Evolutionary conservation across 1,140 invertebrate species (phyloP).

Genomic region (Prorops nasuta): DNA sequence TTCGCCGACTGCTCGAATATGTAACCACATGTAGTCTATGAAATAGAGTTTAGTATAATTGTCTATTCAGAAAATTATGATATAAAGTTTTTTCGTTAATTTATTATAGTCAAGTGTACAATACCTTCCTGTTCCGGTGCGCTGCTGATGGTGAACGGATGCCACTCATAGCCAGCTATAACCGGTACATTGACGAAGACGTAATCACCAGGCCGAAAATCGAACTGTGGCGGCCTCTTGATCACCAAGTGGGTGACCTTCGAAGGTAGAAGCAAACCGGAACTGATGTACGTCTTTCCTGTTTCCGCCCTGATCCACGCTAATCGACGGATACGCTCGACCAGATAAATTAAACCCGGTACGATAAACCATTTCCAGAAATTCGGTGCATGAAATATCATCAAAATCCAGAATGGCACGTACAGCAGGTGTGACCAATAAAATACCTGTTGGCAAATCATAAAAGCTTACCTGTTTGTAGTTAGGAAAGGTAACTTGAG

Average conservation of each 20-base stretch:
- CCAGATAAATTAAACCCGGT: slow-evolving; percentile 76
- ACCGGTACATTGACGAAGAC: slow-evolving; percentile 90
- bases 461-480: too few species aligned
- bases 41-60: slow-evolving; percentile 12
- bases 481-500: too few species aligned
- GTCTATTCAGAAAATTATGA: background rate
- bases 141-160: slow-evolving; percentile 95
- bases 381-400: slow-evolving; percentile 85
- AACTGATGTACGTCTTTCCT: slow-evolving; percentile 82
- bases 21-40: slow-evolving; percentile 88
- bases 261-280: slow-evolving; percentile 80
- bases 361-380: slow-evolving; percentile 95
- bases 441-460: slow-evolving; percentile 71
- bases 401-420: slow-evolving; percentile 82
- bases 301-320: slow-evolving; percentile 66
- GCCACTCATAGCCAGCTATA: slow-evolving; percentile 94
- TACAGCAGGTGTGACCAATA: slow-evolving; percentile 94
- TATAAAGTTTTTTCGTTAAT: slow-evolving; percentile 1
- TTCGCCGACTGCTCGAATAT: slow-evolving; percentile 89
- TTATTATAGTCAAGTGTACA: too few species aligned
- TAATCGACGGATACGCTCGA: slow-evolving; percentile 73
- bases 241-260: slow-evolving; percentile 87
- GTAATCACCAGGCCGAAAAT: slow-evolving; percentile 92
- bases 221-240: slow-evolving; percentile 79
- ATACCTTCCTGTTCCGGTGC: slow-evolving; percentile 91